Evolutionary conservation across 2,113 vertebrate species (phyloP), one percentile per base, ranked within the genome.

Genomic region (Rhineura floridana): DNA sequence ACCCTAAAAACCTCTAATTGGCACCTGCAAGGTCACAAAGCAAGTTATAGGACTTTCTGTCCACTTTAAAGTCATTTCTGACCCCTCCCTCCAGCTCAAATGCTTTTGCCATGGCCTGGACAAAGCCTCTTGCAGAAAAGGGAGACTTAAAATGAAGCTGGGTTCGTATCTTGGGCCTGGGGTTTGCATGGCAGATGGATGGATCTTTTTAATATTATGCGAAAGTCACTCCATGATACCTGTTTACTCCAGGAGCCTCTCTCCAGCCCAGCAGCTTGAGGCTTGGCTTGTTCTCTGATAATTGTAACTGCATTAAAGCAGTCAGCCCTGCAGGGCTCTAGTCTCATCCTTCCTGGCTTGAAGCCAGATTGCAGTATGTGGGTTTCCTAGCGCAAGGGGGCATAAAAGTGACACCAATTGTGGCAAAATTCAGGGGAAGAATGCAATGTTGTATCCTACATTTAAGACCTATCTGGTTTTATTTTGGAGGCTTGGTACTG

Each of bases 281-380:
- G 93, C 83, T 88, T 92, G 88, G 75, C 89, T 92, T 92, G 86
- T 86, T 95, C 93, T 95, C 81, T 94, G 87, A 25, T 94, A 90
- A 94, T 95, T 94, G 90, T 88, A 88, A 92, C 94, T 93, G 91
- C 93, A 92, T 93, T 93, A 94, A 93, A 93, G 90, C 92, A 90
- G 88, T 90, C 83, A 73, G 87, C 90, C 84, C 93, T 90, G 88
- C 95, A 93, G 93, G 89, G 87, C 65, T 91, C 90, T 94, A 72
- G 79, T 39, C 69, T 85, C 63, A 75, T 67, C 90, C 91, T 91
- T 93, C 92, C 88, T 85, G 88, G 90, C 83, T 90, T 17, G 0
- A 80, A 93, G 81, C 92, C 90, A 92, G 92, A 81, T 88, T 89
- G 90, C 83, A 67, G 78, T 90, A 36, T 0, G 0, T 78, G 75